Percentiles rank a stretch among this genome's conserved stretches.
These are phyloP conservation scores for Slavum lentiscoides DNA, from an alignment of 2,888 invertebrate species.

Conservation along the genomic window DNA sequence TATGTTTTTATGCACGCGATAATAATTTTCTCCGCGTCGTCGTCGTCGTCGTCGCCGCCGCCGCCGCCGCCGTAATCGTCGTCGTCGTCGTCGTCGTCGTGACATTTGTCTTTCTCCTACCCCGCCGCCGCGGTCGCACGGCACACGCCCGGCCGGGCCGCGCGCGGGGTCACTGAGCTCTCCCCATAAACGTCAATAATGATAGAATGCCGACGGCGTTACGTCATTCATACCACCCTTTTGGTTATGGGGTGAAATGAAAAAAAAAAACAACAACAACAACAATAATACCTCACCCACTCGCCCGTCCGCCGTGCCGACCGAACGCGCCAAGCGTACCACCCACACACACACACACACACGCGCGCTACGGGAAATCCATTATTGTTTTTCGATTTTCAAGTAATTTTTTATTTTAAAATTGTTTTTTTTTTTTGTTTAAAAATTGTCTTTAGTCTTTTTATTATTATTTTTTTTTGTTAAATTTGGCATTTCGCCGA, in stretches of 20 bases:
- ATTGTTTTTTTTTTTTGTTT: neutral
- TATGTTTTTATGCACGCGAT: neutral
- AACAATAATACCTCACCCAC: neutral
- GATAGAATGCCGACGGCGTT: conserved; percentile 51
- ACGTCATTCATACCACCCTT: conserved; percentile 53
- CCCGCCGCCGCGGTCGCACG: neutral
- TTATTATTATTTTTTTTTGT: too few relatives aligned
- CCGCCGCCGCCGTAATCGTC: conserved; percentile 25
- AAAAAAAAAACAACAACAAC: conserved; percentile 7
- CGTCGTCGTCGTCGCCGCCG: neutral
- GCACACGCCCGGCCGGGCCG: neutral
- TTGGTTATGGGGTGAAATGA: neutral
- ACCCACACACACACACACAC: neutral
- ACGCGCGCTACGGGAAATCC: too few relatives aligned
- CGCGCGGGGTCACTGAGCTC: conserved; percentile 44
- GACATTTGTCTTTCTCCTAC: conserved; percentile 39
- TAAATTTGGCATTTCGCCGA: too few relatives aligned
- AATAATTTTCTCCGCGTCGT: neutral
- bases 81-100: conserved; percentile 46
- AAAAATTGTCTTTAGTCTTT: too few relatives aligned
- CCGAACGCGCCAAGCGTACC: neutral
- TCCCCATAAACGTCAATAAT: conserved; percentile 52
- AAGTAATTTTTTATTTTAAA: too few relatives aligned
- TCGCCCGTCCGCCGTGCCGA: neutral
- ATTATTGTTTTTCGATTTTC: too few relatives aligned